Base-by-base conservation (phyloP, 1,140 invertebrate species). In the Pseudoatta argentina region DNA sequence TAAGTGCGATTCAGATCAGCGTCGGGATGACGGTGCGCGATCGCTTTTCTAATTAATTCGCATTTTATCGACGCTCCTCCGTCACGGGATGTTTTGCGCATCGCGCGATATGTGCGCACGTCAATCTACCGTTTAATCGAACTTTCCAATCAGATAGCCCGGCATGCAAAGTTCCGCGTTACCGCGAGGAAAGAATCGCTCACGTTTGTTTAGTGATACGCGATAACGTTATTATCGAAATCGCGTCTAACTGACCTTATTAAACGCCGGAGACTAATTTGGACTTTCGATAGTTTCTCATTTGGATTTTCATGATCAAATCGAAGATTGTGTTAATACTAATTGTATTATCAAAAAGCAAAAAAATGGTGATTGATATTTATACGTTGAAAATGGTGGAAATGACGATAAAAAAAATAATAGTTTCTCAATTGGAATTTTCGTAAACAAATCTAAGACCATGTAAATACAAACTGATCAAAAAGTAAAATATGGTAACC, bases 41-140 rank as follows among this genome's bases (percentile, higher is more conserved):
- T 82, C 72, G 57, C 86, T 82, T 79, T 87, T 57, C 69, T 79
- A 89, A 90, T 90, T 89, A 89, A 90, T 87, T 88, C 61, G 77
- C 79, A 87, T 88, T 86, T 86, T 63, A 87, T 72, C 71, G 67
- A 77, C 78, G 78, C 66, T 86, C 79, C 85, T 69, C 24, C 34
- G 24, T 24, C 86, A 89, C 86, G 79, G 86, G 89, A 90, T 90
- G 88, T 86, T 90, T 89, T 78, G 81, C 66, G 66, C 66, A n/a
- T 21, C 51, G 61, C 18, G 63, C 78, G 30, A 71, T 81, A 30
- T 55, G 55, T 24, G 77, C 34, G 64, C 64, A 72, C 66, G 51
- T 81, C 78, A 72, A 81, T 81, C 48, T 44, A 72, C 66, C 66
- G 78, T 81, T 81, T 72, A 85, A 83, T 83, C 72, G 61, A 72